Evolutionary conservation across 2,888 invertebrate species (phyloP).

Genomic region (Subacronicta megacephala): DNA sequence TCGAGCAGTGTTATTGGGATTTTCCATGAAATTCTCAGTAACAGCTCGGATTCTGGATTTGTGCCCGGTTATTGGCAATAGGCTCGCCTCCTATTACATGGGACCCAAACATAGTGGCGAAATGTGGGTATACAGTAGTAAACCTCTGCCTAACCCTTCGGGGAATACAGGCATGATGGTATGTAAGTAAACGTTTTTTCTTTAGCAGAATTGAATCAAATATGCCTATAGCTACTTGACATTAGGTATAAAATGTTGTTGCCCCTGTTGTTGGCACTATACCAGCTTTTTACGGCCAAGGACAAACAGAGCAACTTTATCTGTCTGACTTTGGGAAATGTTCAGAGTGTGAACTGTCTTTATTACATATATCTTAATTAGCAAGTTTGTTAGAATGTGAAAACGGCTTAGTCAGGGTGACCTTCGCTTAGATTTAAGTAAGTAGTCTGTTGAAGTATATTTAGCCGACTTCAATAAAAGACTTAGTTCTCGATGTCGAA

Average conservation of each 20-base stretch:
- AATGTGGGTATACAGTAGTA: too few species aligned
- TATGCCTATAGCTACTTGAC: constrained; percentile 9
- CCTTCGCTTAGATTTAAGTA: constrained; percentile 11
- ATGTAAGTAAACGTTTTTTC: too few species aligned
- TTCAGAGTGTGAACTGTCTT: constrained; percentile 7
- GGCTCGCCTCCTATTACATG: too few species aligned
- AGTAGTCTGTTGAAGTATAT: background rate
- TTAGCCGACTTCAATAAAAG: too few species aligned
- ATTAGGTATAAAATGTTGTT: constrained; percentile 24
- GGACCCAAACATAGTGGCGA: too few species aligned
- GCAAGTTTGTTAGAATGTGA: constrained; percentile 17
- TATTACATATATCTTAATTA: constrained; percentile 37
- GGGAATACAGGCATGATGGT: too few species aligned
- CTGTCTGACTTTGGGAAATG: constrained; percentile 19
- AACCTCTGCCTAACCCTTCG: too few species aligned
- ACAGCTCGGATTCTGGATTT: too few species aligned
- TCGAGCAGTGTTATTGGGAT: too few species aligned
- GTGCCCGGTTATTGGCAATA: too few species aligned
- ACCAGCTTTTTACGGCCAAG: constrained; percentile 29
- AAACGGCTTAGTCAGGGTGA: background rate
- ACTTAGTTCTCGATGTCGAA: too few species aligned
- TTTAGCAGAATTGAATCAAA: constrained; percentile 28
- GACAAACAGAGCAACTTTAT: constrained; percentile 18
- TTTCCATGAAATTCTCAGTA: too few species aligned
- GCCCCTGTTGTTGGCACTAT: constrained; percentile 33